phyloP scores from a whole-genome alignment of 2,888 invertebrate species.

The Hyalella azteca region DNA sequence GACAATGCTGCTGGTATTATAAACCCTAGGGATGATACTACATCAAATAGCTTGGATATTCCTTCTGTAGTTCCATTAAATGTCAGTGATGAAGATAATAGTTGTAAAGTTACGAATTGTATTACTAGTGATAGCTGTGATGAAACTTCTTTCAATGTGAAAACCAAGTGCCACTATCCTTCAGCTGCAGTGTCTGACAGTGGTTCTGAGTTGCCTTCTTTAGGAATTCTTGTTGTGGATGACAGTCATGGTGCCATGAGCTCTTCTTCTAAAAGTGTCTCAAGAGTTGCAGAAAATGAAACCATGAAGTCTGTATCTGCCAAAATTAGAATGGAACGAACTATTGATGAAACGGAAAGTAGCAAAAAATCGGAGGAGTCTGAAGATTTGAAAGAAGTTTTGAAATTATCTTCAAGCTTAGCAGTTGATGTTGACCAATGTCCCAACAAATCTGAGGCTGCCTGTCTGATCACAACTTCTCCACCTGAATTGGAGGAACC shows the following conservation, averaged over 20 bases:
- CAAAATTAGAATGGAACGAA: background rate
- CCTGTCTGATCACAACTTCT: too few relatives aligned
- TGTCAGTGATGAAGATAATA: background rate
- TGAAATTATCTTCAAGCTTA: background rate
- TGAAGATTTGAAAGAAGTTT: background rate
- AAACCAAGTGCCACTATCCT: background rate
- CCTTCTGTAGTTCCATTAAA: too few relatives aligned
- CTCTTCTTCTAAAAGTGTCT: background rate
- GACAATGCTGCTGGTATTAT: too few relatives aligned
- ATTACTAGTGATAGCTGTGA: slow-evolving; percentile 13
- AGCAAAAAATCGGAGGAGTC: background rate
- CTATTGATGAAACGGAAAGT: background rate
- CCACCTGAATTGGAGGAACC: background rate
- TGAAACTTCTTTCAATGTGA: background rate
- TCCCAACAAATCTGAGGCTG: too few relatives aligned
- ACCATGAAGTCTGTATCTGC: slow-evolving; percentile 25
- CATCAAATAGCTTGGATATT: too few relatives aligned
- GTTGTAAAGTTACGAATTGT: background rate
- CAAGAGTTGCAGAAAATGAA: background rate
- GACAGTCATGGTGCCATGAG: background rate
- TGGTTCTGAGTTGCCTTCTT: slow-evolving; percentile 20
- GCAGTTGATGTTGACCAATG: background rate
- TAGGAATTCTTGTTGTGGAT: slow-evolving; percentile 27
- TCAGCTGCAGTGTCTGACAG: background rate
- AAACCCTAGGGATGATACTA: too few relatives aligned